Conservation (phyloP, 2,113 vertebrate genomes). For the Holacanthus passer region DNA sequence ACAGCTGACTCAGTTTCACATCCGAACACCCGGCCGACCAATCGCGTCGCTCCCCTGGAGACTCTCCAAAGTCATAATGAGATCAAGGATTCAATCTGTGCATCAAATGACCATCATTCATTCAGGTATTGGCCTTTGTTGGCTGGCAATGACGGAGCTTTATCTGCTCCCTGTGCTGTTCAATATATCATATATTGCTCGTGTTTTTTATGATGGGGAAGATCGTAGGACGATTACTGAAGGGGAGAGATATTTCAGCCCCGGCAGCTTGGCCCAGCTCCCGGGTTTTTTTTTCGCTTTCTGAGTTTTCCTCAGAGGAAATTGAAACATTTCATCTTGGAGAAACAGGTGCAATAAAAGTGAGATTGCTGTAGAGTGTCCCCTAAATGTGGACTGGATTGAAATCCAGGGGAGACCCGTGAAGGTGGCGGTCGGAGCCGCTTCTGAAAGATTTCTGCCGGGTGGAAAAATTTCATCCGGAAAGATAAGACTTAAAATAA, state of each 20-base stretch:
- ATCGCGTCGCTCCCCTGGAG: constrained; percentile 54
- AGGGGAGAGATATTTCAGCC: constrained; percentile 50
- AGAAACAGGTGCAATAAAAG: constrained; percentile 74
- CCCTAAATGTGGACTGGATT: constrained; percentile 68
- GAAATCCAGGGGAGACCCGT: constrained; percentile 62
- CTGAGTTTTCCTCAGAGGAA: constrained; percentile 63
- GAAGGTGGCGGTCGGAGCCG: constrained; percentile 46
- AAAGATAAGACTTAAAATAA: constrained; percentile 41
- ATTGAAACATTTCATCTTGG: constrained; percentile 82
- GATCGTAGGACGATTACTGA: constrained; percentile 65
- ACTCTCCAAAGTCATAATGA: constrained; percentile 65
- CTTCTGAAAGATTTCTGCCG: constrained; percentile 48
- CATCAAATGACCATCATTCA: constrained; percentile 73
- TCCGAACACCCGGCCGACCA: constrained; percentile 59
- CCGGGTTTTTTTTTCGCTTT: constrained; percentile 53
- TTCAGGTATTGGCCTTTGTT: constrained; percentile 71
- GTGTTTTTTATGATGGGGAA: constrained; percentile 64
- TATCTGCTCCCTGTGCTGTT: constrained; percentile 63
- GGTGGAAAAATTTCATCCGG: constrained; percentile 43
- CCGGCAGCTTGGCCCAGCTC: constrained; percentile 52
- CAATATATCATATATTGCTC: constrained; percentile 69
- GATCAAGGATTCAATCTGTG: constrained; percentile 70
- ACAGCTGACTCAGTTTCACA: constrained; percentile 28
- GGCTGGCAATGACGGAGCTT: constrained; percentile 49
- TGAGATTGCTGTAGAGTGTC: constrained; percentile 70